Evolutionary conservation across 2,888 invertebrate species (phyloP), one percentile per base, ranked within the genome.

Genomic region (Cremastinae sp.): DNA sequence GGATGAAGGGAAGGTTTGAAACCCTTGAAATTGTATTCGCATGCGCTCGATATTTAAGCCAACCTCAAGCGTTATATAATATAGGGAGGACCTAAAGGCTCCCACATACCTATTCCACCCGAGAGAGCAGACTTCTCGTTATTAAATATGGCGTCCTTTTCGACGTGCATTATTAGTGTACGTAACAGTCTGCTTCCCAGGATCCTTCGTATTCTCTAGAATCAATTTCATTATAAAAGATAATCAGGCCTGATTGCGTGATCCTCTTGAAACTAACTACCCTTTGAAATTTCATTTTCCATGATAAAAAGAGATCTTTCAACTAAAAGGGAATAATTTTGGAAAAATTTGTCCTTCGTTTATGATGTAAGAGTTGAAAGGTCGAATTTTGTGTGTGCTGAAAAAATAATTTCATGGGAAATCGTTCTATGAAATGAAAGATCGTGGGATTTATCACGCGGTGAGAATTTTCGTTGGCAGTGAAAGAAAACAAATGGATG

Each of bases 131-230:
- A 12, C 53, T 49, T 68, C 61, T 62, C 37, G 39, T 66, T 61
- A 61, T 66, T 68, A 66, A 74, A 68, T 66, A 66, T 47, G 73
- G 56, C 61, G 41, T 10, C 64, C 51, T 64, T 64, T 41, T 28
- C 45, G 14, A 43, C n/a, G 43, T 22, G 58, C 41, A 20, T 28
- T 28, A 28, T 28, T 28, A 28, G 5, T 43, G 3, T 58, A 58
- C 20, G 41, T 58, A 69, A 45, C 20, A 14, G 9, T 14, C 10
- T 47, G 39, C 16, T 12, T 10, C 14, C 37, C n/a, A 39, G n/a
- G 16, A 16, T 61, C 28, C 53, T 12, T 53, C 43, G 35, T 16
- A n/a, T 55, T 2, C 51, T 58, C 14, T 37, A 10, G 20, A 61
- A 62, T 70, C 51, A 41, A 61, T 55, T 61, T n/a, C 43, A 55